Evolutionary conservation across 2,113 vertebrate species (phyloP).

Genomic region (Microcebus lehilahytsara): DNA sequence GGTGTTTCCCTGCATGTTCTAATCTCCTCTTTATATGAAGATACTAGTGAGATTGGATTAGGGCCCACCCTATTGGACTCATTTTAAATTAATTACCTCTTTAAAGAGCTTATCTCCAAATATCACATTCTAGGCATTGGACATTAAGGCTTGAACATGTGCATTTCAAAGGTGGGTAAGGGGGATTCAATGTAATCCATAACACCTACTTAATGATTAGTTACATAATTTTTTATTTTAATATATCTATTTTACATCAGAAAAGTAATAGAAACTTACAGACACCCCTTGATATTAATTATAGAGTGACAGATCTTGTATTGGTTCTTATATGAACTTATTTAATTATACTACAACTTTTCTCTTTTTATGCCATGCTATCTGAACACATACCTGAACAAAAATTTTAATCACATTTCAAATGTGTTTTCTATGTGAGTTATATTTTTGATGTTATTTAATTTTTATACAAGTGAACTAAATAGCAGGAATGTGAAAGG

Average conservation of each 20-base stretch:
- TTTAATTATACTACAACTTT: neutral
- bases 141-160: neutral
- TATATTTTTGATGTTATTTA: neutral
- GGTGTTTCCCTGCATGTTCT: neutral
- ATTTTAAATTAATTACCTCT: neutral
- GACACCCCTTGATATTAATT: neutral
- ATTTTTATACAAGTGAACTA: neutral
- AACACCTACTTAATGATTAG: neutral
- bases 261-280: neutral
- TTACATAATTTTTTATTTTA: neutral
- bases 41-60: neutral
- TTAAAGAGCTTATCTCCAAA: neutral
- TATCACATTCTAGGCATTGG: neutral
- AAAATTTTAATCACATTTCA: neutral
- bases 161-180: neutral
- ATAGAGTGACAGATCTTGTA: neutral
- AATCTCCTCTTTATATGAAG: neutral
- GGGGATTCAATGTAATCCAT: neutral
- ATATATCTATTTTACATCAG: neutral
- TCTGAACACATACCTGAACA: neutral
- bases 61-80: fast-evolving
- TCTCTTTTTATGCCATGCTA: neutral
- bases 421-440: neutral
- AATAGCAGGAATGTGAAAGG: neutral
- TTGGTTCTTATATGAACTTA: neutral